phyloP scores from a whole-genome alignment of 2,113 vertebrate species.

The Scomber japonicus region DNA sequence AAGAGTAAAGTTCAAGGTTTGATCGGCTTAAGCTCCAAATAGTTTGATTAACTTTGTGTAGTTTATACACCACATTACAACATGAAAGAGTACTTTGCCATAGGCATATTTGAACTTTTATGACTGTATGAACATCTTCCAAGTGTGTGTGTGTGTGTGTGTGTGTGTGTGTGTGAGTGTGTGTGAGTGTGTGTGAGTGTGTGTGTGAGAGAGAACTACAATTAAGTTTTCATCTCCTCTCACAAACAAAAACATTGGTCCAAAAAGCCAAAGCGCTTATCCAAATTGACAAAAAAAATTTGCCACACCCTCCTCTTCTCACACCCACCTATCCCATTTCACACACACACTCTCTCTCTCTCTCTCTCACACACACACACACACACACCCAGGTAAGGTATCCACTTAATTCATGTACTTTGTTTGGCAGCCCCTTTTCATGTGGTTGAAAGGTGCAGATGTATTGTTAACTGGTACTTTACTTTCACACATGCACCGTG shows the following conservation, averaged over 20 bases:
- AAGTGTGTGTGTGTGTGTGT: not conserved
- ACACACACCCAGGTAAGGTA: conserved; percentile 28
- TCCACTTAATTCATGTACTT: conserved; percentile 7
- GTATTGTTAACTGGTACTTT: conserved; percentile 12
- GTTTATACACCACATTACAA: not conserved
- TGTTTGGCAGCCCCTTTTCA: conserved; percentile 22
- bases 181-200: not conserved
- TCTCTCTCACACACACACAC: conserved; percentile 33
- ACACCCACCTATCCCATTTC: conserved; percentile 31
- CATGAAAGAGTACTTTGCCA: not conserved
- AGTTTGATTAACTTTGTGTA: no score
- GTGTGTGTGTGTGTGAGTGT: no score
- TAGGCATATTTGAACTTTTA: not conserved
- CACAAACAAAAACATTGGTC: conserved; percentile 19
- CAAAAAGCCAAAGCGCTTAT: not conserved
- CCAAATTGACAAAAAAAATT: conserved; percentile 16
- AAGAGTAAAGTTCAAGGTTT: not conserved
- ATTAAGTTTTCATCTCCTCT: not conserved
- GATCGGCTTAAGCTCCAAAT: not conserved
- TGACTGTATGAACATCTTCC: not conserved
- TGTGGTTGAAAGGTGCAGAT: not conserved
- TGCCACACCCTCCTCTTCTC: conserved; percentile 32
- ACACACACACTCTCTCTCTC: conserved; percentile 44
- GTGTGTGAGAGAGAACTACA: conserved; percentile 17
- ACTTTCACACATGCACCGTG: conserved; percentile 46